Conservation (phyloP, 2,797 vertebrate genomes). For the Neopelma chrysocephalum region DNA sequence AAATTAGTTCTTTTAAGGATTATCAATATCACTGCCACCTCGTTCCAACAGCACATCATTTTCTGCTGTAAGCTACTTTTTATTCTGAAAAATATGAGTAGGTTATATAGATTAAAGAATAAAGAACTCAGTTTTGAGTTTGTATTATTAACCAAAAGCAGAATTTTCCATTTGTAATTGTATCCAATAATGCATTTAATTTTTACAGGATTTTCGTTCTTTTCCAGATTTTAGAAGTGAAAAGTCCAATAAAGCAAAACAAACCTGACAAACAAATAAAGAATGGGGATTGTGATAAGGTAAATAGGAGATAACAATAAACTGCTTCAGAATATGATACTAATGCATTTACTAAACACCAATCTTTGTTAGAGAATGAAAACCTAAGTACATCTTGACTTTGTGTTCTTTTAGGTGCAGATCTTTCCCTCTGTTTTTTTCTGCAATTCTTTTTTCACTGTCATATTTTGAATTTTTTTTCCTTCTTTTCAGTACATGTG, state of each 20-base stretch:
- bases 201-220: slow-evolving; percentile 48
- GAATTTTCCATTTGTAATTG: neutral
- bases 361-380: neutral
- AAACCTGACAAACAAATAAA: slow-evolving; percentile 91
- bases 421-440: neutral
- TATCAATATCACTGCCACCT: neutral
- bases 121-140: neutral
- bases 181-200: neutral
- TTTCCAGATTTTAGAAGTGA: slow-evolving; percentile 91
- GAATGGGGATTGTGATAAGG: slow-evolving; percentile 94
- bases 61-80: neutral
- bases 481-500: neutral
- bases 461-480: neutral
- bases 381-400: neutral
- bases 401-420: neutral
- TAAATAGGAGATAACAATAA: slow-evolving; percentile 60
- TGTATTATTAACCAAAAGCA: neutral
- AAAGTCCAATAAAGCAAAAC: slow-evolving; percentile 89
- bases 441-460: neutral
- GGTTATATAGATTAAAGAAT: neutral
- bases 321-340: neutral
- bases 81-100: neutral
- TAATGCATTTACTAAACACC: neutral
- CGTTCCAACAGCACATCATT: neutral
- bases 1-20: neutral